These are phyloP conservation scores for Pollenia griseotomentosa DNA, from an alignment of 2,888 invertebrate genomes.

Conservation along the genomic window DNA sequence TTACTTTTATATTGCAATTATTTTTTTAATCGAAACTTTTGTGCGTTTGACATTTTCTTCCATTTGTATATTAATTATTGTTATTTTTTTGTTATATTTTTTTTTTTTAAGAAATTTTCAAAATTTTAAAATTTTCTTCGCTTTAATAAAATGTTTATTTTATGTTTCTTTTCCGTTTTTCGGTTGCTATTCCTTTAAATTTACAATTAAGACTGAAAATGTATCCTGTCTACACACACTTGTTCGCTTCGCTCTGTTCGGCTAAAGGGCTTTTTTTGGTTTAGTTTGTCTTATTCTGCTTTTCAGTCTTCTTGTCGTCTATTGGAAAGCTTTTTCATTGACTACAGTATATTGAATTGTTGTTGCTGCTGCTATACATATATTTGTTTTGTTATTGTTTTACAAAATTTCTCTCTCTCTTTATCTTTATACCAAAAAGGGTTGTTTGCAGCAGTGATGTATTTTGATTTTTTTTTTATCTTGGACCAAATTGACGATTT, in stretches of 20 bases:
- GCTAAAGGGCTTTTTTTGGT: conserved; percentile 69
- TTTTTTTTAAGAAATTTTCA: conserved; percentile 20
- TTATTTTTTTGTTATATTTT: conserved; percentile 6
- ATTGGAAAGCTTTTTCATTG: conserved; percentile 76
- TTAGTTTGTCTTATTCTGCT: conserved; percentile 3
- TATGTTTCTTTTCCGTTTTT: conserved; percentile 39
- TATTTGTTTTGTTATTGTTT: conserved; percentile 71
- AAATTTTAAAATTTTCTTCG: conserved; percentile 35
- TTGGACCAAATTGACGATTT: background rate
- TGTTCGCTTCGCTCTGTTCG: conserved; percentile 80
- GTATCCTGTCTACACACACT: conserved; percentile 80
- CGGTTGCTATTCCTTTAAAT: conserved; percentile 76
- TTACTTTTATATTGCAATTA: background rate
- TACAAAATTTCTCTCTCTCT: background rate
- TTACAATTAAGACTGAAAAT: conserved; percentile 74
- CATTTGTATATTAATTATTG: background rate
- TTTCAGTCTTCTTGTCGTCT: conserved; percentile 15
- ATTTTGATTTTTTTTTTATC: background rate
- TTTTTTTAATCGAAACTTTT: conserved; percentile 19
- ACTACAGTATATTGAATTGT: conserved; percentile 63
- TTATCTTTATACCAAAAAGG: background rate
- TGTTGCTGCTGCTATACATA: conserved; percentile 34
- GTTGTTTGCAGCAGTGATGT: conserved; percentile 15
- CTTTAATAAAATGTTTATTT: conserved; percentile 33
- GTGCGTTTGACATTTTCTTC: conserved; percentile 26